These are phyloP conservation scores for Tachypleus tridentatus DNA, from an alignment of 1,140 invertebrate species.

Conservation along the genomic window DNA sequence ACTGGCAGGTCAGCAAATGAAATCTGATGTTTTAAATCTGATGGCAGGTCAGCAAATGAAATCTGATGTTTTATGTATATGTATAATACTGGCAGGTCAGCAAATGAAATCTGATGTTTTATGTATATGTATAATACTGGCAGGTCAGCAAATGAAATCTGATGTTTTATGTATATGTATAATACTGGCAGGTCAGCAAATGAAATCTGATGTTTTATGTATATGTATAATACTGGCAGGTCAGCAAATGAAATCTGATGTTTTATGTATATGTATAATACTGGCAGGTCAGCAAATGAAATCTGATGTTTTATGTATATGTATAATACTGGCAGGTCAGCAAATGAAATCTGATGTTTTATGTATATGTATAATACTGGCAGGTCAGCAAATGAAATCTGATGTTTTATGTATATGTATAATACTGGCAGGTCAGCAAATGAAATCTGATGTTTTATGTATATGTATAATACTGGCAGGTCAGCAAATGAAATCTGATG, in stretches of 20 bases:
- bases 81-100: background rate
- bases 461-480: background rate
- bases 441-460: background rate
- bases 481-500: constrained; percentile 4
- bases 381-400: background rate
- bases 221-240: background rate
- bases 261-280: background rate
- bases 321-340: background rate
- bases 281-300: background rate
- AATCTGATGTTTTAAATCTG: too few species aligned
- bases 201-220: background rate
- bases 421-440: constrained; percentile 1
- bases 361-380: background rate
- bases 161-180: constrained; percentile 1
- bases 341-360: constrained; percentile 4
- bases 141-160: background rate
- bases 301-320: background rate
- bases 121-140: background rate
- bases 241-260: constrained; percentile 4
- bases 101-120: constrained; percentile 4
- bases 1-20: background rate
- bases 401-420: constrained; percentile 1
- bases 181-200: constrained; percentile 1
- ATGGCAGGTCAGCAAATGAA: background rate
- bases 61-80: background rate